Evolutionary conservation across 2,888 invertebrate genomes (phyloP).

Genomic region (Ganaspis brasiliensis): DNA sequence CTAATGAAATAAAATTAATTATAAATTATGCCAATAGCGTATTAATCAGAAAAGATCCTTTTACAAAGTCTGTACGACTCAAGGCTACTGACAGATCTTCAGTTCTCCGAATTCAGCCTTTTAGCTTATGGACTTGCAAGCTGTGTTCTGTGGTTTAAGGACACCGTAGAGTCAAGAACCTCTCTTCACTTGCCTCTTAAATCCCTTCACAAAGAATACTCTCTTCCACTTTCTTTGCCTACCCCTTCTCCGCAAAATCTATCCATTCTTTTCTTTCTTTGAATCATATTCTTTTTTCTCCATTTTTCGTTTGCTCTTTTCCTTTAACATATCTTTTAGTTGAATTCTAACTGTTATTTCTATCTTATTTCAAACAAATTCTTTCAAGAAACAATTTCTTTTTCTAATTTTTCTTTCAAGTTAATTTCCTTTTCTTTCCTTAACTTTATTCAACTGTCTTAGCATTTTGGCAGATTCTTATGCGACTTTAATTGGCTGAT

Average conservation of each 20-base stretch:
- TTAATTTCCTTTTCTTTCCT: too few relatives aligned
- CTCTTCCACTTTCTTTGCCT: slow-evolving; percentile 47
- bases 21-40: too few relatives aligned
- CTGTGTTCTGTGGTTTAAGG: slow-evolving; percentile 72
- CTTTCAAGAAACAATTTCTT: too few relatives aligned
- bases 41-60: too few relatives aligned
- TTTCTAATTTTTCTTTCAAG: too few relatives aligned
- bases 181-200: slow-evolving; percentile 68
- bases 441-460: too few relatives aligned
- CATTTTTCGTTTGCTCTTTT: slow-evolving; percentile 46
- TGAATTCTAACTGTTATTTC: too few relatives aligned
- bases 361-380: too few relatives aligned
- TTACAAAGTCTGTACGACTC: slow-evolving; percentile 48
- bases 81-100: slow-evolving; percentile 67
- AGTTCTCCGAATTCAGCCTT: slow-evolving; percentile 71
- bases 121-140: slow-evolving; percentile 72
- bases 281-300: not conserved
- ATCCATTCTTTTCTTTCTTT: not conserved
- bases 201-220: slow-evolving; percentile 74
- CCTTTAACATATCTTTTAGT: too few relatives aligned
- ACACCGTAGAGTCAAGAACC: slow-evolving; percentile 72
- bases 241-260: not conserved
- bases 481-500: too few relatives aligned
- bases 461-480: too few relatives aligned
- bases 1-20: too few relatives aligned